Evolutionary conservation across 2,797 vertebrate genomes (phyloP).

Genomic region (Atherinosoma microstoma): DNA sequence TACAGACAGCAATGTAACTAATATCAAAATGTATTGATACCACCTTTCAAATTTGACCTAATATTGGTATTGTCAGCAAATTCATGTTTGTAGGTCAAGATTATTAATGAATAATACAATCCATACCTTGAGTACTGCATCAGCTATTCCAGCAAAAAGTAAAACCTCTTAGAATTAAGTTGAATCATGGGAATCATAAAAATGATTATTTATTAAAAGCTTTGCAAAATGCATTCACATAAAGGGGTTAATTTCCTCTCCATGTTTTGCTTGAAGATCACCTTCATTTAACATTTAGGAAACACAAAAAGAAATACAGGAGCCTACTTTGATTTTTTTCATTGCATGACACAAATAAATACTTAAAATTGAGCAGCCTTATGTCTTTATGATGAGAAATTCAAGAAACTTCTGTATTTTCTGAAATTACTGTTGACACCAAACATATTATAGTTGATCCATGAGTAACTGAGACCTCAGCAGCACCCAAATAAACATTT

Average conservation of each 20-base stretch:
- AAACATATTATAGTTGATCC: too few relatives aligned
- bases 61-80: background rate
- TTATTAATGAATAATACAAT: background rate
- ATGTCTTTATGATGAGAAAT: too few relatives aligned
- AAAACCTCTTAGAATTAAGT: background rate
- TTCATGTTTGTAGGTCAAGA: background rate
- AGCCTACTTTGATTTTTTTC: too few relatives aligned
- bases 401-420: too few relatives aligned
- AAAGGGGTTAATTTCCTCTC: background rate
- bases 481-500: too few relatives aligned
- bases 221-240: background rate
- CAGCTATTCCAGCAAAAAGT: background rate
- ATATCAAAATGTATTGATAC: too few relatives aligned
- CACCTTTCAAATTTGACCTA: background rate
- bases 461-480: too few relatives aligned
- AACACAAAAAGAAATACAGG: background rate
- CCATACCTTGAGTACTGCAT: background rate
- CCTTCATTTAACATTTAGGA: background rate
- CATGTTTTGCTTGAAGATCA: background rate
- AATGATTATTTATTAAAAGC: background rate
- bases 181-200: background rate
- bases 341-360: too few relatives aligned
- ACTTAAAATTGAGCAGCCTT: too few relatives aligned
- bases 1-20: background rate
- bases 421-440: too few relatives aligned